Conservation (phyloP, 2,113 vertebrate genomes). For the Proteles cristata region DNA sequence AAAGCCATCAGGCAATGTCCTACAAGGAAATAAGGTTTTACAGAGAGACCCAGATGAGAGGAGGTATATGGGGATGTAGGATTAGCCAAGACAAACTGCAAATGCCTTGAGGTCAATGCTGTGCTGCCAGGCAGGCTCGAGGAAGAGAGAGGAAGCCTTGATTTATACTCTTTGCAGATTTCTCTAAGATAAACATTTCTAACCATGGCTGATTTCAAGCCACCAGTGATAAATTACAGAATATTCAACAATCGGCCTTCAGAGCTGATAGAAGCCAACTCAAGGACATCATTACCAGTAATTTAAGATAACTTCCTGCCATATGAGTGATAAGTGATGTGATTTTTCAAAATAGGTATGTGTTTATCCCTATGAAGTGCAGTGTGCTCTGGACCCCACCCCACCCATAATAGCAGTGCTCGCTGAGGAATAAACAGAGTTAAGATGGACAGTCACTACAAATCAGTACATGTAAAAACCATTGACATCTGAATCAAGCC, state of each 20-base stretch:
- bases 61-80: neutral
- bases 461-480: neutral
- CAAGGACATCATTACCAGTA: neutral
- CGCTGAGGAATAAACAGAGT: neutral
- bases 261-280: neutral
- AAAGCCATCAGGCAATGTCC: neutral
- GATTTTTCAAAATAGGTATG: neutral
- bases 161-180: neutral
- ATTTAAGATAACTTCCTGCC: neutral
- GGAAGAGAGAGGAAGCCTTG: neutral
- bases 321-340: neutral
- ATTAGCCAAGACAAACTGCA: neutral
- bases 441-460: neutral
- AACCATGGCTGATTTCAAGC: conserved; percentile 4
- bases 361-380: neutral
- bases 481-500: neutral
- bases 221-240: neutral
- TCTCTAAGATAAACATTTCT: neutral
- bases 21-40: neutral
- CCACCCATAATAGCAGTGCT: neutral
- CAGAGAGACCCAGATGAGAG: neutral
- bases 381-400: neutral
- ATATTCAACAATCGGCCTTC: neutral
- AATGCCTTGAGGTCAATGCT: rapidly evolving
- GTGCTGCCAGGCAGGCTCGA: neutral